These are phyloP conservation scores for Hyperoodon ampullatus DNA, from an alignment of 2,113 vertebrate genomes.

Conservation along the genomic window DNA sequence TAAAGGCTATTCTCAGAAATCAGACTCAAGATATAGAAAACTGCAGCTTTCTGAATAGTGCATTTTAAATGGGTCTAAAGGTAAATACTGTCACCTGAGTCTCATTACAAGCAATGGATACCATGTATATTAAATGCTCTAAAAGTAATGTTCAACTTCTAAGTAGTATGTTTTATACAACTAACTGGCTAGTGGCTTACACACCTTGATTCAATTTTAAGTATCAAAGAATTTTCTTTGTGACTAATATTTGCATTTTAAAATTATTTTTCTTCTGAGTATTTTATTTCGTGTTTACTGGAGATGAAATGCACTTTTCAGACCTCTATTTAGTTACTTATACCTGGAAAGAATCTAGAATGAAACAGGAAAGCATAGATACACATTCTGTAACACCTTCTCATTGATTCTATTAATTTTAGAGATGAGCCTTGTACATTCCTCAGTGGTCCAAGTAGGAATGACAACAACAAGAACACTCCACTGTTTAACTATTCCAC, in stretches of 20 bases:
- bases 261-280: background rate
- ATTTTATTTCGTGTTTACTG: background rate
- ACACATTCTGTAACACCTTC: background rate
- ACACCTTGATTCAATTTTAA: background rate
- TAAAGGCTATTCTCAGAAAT: slow-evolving; percentile 77
- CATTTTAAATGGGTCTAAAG: background rate
- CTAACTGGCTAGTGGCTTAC: background rate
- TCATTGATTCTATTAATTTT: background rate
- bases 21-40: slow-evolving; percentile 46
- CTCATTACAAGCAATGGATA: slow-evolving; percentile 16
- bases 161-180: background rate
- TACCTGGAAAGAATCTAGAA: background rate
- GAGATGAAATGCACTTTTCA: background rate
- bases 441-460: background rate
- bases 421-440: background rate
- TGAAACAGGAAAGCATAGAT: background rate
- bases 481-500: background rate
- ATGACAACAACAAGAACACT: background rate
- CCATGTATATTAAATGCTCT: background rate
- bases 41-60: slow-evolving; percentile 59
- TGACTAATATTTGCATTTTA: slow-evolving; percentile 11
- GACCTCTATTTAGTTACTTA: background rate
- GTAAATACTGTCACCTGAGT: slow-evolving; percentile 38
- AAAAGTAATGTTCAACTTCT: slow-evolving; percentile 31
- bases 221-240: slow-evolving; percentile 28